Conservation (phyloP, 2,888 invertebrate species). For the Mythimna impura region DNA sequence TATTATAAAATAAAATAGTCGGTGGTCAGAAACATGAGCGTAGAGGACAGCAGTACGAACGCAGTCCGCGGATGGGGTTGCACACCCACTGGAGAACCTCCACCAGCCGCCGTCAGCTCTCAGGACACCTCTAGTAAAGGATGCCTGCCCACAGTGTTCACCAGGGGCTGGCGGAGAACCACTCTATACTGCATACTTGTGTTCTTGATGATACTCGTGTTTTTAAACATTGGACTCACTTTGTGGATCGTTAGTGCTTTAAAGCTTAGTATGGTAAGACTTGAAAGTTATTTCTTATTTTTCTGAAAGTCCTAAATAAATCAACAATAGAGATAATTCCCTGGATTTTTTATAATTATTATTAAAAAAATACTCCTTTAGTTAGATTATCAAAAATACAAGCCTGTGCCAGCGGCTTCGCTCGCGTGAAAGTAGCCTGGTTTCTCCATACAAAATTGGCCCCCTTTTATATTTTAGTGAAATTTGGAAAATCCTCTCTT, state of each 20-base stretch:
- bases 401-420: no score
- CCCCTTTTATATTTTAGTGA: no score
- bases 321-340: no score
- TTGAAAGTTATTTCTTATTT: neutral
- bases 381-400: no score
- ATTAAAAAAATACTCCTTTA: no score
- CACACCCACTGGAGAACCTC: constrained; percentile 84
- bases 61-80: constrained; percentile 85
- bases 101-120: constrained; percentile 69
- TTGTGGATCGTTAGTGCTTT: constrained; percentile 98
- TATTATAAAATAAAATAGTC: constrained; percentile 22
- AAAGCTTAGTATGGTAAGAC: constrained; percentile 97
- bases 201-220: constrained; percentile 95
- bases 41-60: constrained; percentile 73
- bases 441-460: no score
- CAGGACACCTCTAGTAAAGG: constrained; percentile 64
- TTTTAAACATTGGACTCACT: constrained; percentile 98
- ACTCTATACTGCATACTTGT: constrained; percentile 97
- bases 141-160: constrained; percentile 76
- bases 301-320: neutral
- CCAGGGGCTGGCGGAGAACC: constrained; percentile 96
- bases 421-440: no score
- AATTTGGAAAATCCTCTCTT: no score
- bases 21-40: constrained; percentile 69
- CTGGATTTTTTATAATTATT: no score